Evolutionary conservation across 2,113 vertebrate genomes (phyloP).

Genomic region (Chlamydotis undulata): DNA sequence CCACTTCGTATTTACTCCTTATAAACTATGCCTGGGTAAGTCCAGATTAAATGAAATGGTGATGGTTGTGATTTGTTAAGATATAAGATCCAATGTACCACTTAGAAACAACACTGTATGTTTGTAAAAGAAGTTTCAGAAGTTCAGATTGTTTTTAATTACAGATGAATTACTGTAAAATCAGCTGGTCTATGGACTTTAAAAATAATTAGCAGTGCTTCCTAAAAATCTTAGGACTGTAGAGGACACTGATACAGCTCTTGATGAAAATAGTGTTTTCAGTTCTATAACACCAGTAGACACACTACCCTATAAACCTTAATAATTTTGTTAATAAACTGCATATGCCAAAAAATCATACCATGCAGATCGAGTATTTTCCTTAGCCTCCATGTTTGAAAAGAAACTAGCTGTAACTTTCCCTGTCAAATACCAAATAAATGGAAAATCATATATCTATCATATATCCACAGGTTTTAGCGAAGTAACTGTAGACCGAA

Average conservation of each 20-base stretch:
- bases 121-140: background rate
- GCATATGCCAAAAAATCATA: background rate
- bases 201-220: conserved; percentile 5
- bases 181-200: background rate
- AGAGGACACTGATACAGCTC: background rate
- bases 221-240: background rate
- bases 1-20: background rate
- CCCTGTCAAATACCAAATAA: conserved; percentile 3
- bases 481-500: background rate
- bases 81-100: background rate
- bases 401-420: conserved; percentile 12
- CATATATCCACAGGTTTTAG: conserved; percentile 5
- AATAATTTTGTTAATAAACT: background rate
- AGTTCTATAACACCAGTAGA: background rate
- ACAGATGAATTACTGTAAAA: background rate
- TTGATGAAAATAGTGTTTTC: background rate
- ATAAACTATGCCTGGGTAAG: background rate
- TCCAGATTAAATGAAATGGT: background rate
- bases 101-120: background rate
- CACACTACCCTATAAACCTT: background rate
- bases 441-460: background rate
- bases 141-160: background rate
- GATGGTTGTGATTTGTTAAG: background rate
- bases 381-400: background rate
- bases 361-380: background rate